Percentiles rank a stretch among this genome's conserved stretches.
Conservation (phyloP, 2,888 invertebrate species). For the Cerastis leucographa region DNA sequence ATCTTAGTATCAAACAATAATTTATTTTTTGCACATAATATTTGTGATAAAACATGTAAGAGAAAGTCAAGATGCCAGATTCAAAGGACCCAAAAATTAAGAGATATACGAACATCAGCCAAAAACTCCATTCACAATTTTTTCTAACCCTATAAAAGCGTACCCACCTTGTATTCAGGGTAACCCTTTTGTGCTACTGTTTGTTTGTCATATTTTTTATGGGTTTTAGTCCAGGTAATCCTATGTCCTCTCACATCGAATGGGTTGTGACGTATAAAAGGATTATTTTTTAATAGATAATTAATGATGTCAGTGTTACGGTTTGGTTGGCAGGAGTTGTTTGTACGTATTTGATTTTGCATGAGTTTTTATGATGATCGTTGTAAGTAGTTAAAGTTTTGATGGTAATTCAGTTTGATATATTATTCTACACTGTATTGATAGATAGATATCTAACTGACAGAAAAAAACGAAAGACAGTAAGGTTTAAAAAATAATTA, state of each 20-base stretch:
- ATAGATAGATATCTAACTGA: background rate
- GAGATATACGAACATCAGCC: conserved; percentile 26
- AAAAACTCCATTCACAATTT: conserved; percentile 63
- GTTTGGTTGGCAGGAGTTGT: conserved; percentile 71
- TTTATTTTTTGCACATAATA: background rate
- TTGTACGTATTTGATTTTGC: conserved; percentile 65
- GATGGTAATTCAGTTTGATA: conserved; percentile 46
- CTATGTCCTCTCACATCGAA: conserved; percentile 85
- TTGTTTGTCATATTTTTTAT: conserved; percentile 87
- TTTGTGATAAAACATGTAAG: background rate
- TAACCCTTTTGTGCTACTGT: conserved; percentile 80
- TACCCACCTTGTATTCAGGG: conserved; percentile 79
- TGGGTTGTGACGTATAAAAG: conserved; percentile 88
- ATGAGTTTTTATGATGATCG: conserved; percentile 55
- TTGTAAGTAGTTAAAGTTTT: conserved; percentile 3
- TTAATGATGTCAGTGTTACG: conserved; percentile 83
- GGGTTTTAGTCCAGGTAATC: conserved; percentile 88
- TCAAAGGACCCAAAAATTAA: conserved; percentile 2
- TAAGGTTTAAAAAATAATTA: no score
- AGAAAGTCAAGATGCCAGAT: background rate
- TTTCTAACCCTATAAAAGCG: conserved; percentile 70
- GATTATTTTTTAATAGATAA: conserved; percentile 90
- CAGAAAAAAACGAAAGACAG: no score
- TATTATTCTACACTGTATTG: conserved; percentile 11
- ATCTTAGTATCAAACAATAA: background rate